A percentile compares a stretch with the other conserved stretches of the same genome.
Conservation (phyloP, 92 coral and sea anemone genomes). For the Zoanthus sociatus region DNA sequence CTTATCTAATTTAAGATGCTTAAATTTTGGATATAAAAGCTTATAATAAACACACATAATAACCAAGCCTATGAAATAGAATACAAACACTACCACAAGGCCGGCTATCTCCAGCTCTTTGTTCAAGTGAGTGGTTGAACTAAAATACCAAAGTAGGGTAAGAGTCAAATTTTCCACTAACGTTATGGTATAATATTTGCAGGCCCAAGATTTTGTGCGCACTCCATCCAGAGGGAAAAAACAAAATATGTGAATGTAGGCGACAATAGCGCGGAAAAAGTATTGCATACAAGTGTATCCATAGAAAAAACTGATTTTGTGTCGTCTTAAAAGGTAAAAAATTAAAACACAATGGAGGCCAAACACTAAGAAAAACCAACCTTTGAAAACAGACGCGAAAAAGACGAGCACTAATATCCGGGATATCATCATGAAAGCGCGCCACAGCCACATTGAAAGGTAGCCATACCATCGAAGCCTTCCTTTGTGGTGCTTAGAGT, state of each 20-base stretch:
- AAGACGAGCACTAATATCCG: conserved; percentile 81
- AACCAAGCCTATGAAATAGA: conserved; percentile 57
- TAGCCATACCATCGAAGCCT: conserved; percentile 86
- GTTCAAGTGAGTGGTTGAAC: conserved; percentile 56
- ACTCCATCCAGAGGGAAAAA: conserved; percentile 78
- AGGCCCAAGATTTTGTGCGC: conserved; percentile 74
- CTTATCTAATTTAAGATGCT: conserved; percentile 55
- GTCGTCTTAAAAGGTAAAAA: conserved; percentile 54
- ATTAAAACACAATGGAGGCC: conserved; percentile 60
- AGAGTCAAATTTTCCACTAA: conserved; percentile 70
- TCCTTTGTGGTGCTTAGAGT: conserved; percentile 83
- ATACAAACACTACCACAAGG: conserved; percentile 61
- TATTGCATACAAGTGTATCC: conserved; percentile 67
- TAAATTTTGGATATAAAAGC: conserved; percentile 77
- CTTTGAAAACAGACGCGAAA: conserved; percentile 79
- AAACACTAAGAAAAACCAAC: conserved; percentile 77
- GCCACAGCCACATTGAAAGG: conserved; percentile 86
- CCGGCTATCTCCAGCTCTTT: conserved; percentile 77
- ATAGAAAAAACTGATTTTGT: conserved; percentile 76
- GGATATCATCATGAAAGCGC: conserved; percentile 80
- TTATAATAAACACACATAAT: conserved; percentile 79
- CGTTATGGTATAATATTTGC: conserved; percentile 62
- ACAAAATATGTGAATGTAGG: conserved; percentile 84
- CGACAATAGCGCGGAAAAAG: conserved; percentile 72
- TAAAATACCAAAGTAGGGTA: conserved; percentile 81